Base-by-base conservation (phyloP, 2,113 vertebrate species). In the Onychorhynchus coronatus region DNA sequence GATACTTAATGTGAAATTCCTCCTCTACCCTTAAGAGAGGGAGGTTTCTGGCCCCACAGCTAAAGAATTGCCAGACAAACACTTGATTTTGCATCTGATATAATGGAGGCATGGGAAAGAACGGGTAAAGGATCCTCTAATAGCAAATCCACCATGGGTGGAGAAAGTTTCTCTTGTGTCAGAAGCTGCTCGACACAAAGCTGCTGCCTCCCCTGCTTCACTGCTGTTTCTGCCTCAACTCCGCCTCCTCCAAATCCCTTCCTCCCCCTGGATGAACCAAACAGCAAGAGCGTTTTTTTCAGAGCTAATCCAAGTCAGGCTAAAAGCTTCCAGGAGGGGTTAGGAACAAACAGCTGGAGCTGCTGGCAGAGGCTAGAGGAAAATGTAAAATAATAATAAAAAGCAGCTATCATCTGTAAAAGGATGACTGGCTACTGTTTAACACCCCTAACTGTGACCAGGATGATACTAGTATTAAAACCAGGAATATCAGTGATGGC, bases 381-480 rank as follows among this genome's bases (percentile, higher is more conserved):
- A 93, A 93, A 91, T 23, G 13, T 63, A 63, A 92, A 95, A 92
- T 23, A 70, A 82, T 35, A 82, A 77, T 42, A 76, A 91, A 83
- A 70, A 14, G 2, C 71, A 70, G 37, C 47, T 90, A 79, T 52
- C 6, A 27, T 93, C 87, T 52, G 10, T 76, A 75, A 79, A 93
- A 82, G 27, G 58, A 46, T 85, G 67, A n/a, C 33, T 75, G 63
- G 86, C 92, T 93, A 77, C 92, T 67, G 88, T 92, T 86, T 84
- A 86, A 89, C 24, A 63, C 14, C 33, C 27, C 24, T 77, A 80
- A 39, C 73, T 77, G 65, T 81, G 88, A 63, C 50, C 31, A 63
- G 55, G 59, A 75, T 41, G 56, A 86, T 14, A 44, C 55, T 78
- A 75, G 67, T 63, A 81, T 37, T 55, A 75, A 93, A 95, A 42